phyloP scores from a whole-genome alignment of 2,888 invertebrate species.

The Dolomedes plantarius region DNA sequence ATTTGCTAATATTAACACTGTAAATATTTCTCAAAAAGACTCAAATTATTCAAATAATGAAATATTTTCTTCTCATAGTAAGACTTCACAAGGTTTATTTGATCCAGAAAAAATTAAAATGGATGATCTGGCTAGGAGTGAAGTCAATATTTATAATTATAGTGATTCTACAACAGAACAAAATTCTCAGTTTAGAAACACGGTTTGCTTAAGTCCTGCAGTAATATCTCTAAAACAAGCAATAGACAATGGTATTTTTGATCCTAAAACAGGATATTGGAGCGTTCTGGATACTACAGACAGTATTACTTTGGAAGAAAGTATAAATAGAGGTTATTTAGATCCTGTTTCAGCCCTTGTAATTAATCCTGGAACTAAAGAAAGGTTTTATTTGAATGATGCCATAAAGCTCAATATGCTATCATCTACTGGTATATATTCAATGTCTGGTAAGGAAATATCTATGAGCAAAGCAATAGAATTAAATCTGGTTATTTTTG shows the following conservation, averaged over 20 bases:
- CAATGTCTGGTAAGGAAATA: constrained; percentile 78
- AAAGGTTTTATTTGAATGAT: constrained; percentile 81
- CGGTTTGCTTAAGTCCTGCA: neutral
- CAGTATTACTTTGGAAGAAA: constrained; percentile 89
- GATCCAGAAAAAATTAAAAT: neutral
- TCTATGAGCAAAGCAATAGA: constrained; percentile 86
- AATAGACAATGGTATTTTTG: constrained; percentile 87
- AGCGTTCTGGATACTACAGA: constrained; percentile 91
- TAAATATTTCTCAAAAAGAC: neutral
- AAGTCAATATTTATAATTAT: neutral
- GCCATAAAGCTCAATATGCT: constrained; percentile 88
- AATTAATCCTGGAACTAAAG: constrained; percentile 85
- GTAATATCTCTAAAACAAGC: constrained; percentile 83
- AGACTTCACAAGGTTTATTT: constrained; percentile 4
- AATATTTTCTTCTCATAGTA: neutral
- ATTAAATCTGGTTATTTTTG: constrained; percentile 81
- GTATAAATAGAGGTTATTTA: constrained; percentile 88
- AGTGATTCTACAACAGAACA: neutral
- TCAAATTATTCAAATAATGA: neutral
- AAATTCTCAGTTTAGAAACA: neutral
- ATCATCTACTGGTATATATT: constrained; percentile 87
- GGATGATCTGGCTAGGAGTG: neutral
- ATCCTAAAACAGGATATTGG: constrained; percentile 89
- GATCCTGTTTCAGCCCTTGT: constrained; percentile 85
- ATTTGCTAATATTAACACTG: neutral